Percentiles rank a stretch among this genome's conserved stretches.
Conservation (phyloP, 2,113 vertebrate genomes). For the Hippolais icterina region DNA sequence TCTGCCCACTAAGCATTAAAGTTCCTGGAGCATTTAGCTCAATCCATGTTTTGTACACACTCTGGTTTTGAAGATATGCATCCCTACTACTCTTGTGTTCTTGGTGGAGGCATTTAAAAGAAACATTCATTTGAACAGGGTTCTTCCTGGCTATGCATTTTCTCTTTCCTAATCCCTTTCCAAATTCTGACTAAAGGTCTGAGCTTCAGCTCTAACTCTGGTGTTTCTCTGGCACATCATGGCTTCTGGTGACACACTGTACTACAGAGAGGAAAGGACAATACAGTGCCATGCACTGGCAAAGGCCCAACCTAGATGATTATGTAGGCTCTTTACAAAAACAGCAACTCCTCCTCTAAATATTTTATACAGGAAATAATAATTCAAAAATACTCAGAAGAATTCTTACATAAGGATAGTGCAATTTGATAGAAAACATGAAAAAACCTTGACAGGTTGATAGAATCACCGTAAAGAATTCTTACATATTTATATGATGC, state of each 20-base stretch:
- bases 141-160: background rate
- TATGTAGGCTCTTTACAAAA: background rate
- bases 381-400: background rate
- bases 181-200: background rate
- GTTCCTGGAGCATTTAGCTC: background rate
- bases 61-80: background rate
- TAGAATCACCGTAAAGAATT: background rate
- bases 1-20: background rate
- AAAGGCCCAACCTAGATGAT: background rate
- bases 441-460: background rate
- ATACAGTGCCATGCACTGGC: background rate
- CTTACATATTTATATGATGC: background rate
- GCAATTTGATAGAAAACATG: background rate
- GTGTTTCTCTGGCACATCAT: background rate
- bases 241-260: background rate
- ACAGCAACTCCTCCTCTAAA: rapidly evolving
- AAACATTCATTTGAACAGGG: background rate
- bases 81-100: background rate
- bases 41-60: background rate
- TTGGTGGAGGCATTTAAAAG: background rate
- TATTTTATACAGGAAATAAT: background rate
- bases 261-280: background rate
- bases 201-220: background rate
- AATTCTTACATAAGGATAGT: background rate
- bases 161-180: background rate